A percentile compares a stretch with the other conserved stretches of the same genome.
Evolutionary conservation across 1,140 invertebrate genomes (phyloP).

Genomic region (Drosophila leontia): DNA sequence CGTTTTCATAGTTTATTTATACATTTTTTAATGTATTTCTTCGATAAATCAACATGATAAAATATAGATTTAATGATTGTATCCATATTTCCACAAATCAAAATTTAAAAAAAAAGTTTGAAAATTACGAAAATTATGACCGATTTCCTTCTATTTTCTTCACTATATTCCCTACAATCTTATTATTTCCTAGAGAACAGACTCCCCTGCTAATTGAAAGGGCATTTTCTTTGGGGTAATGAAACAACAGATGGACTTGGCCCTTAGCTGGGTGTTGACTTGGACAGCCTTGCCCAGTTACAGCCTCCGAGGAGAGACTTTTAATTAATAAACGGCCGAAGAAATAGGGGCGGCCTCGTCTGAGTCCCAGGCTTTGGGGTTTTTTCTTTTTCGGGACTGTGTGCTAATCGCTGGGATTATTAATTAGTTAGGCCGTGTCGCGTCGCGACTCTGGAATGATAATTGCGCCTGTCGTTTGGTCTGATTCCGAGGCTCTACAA

Average conservation of each 20-base stretch:
- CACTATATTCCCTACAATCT: no score
- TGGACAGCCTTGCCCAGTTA: constrained; percentile 48
- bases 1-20: no score
- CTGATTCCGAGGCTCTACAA: constrained; percentile 35
- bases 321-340: constrained; percentile 73
- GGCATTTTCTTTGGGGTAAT: constrained; percentile 8
- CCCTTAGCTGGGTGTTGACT: constrained; percentile 44
- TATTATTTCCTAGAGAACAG: background rate
- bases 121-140: background rate
- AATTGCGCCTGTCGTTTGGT: constrained; percentile 77
- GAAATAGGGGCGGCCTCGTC: constrained; percentile 33
- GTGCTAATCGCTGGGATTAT: constrained; percentile 79
- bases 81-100: background rate
- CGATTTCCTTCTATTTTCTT: no score
- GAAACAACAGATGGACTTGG: constrained; percentile 48
- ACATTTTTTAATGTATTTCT: no score
- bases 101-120: no score
- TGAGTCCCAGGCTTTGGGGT: constrained; percentile 2
- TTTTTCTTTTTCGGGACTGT: constrained; percentile 21
- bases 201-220: background rate
- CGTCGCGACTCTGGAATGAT: constrained; percentile 75
- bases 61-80: background rate
- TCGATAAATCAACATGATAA: no score
- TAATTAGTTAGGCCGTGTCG: constrained; percentile 69
- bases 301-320: constrained; percentile 59